These are phyloP conservation scores for Melanotus villosus DNA, from an alignment of 2,888 invertebrate genomes.

Conservation along the genomic window DNA sequence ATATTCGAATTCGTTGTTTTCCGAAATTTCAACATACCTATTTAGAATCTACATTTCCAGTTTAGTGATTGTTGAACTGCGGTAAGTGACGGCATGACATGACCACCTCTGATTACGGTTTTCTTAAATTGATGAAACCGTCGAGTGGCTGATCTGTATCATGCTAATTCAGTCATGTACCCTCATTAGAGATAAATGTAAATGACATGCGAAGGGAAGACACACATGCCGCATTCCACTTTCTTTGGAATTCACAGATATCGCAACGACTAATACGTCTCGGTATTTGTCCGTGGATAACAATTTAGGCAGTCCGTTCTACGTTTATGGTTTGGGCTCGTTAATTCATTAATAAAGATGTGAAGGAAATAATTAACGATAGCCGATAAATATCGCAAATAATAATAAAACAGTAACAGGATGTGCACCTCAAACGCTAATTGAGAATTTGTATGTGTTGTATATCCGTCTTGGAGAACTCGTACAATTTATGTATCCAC, in stretches of 20 bases:
- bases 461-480: slow-evolving; percentile 61
- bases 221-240: slow-evolving; percentile 44
- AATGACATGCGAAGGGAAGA: slow-evolving; percentile 52
- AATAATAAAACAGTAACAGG: slow-evolving; percentile 52
- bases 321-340: neutral
- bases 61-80: slow-evolving; percentile 36
- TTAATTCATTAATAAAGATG: neutral
- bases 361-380: slow-evolving; percentile 12
- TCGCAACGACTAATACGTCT: slow-evolving; percentile 22
- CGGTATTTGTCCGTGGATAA: neutral
- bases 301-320: neutral
- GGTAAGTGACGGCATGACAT: slow-evolving; percentile 51
- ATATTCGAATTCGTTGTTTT: slow-evolving; percentile 10
- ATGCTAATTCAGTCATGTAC: slow-evolving; percentile 60
- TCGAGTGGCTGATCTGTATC: slow-evolving; percentile 57
- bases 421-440: slow-evolving; percentile 59
- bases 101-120: slow-evolving; percentile 53
- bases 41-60: slow-evolving; percentile 32
- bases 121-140: slow-evolving; percentile 52
- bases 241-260: slow-evolving; percentile 39
- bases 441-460: slow-evolving; percentile 68
- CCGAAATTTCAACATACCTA: slow-evolving; percentile 17
- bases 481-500: slow-evolving; percentile 65
- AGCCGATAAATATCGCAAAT: slow-evolving; percentile 13
- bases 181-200: slow-evolving; percentile 63